Conservation (phyloP, 2,888 invertebrate species). For the Drosophila kambysellisi region DNA sequence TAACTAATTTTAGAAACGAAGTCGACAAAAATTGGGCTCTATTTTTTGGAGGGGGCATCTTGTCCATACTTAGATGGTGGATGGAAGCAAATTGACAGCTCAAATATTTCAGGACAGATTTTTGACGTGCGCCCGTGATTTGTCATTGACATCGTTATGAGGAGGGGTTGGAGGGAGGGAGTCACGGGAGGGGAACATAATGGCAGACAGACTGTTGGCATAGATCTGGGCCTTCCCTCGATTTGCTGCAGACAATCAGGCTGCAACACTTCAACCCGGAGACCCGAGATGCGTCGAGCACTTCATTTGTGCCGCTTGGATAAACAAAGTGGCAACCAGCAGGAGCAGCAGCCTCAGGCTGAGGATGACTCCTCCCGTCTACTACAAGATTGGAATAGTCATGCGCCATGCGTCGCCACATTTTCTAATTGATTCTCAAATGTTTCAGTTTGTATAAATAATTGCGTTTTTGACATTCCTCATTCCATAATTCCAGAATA, state of each 20-base stretch:
- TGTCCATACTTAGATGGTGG: not conserved
- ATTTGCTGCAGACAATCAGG: slow-evolving; percentile 67
- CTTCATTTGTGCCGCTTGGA: slow-evolving; percentile 79
- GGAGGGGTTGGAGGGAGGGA: slow-evolving; percentile 2
- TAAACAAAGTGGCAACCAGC: slow-evolving; percentile 57
- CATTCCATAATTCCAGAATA: slow-evolving; percentile 64
- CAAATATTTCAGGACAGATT: slow-evolving; percentile 83
- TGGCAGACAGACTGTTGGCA: not conserved
- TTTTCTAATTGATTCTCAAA: slow-evolving; percentile 84
- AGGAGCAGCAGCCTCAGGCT: slow-evolving; percentile 16
- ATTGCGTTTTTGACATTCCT: slow-evolving; percentile 81
- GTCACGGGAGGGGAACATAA: not conserved
- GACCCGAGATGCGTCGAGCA: slow-evolving; percentile 44
- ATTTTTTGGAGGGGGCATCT: not conserved
- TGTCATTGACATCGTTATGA: slow-evolving; percentile 83
- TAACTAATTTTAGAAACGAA: slow-evolving; percentile 82
- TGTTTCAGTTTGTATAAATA: slow-evolving; percentile 82
- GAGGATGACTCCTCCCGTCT: slow-evolving; percentile 11
- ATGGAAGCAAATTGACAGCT: slow-evolving; percentile 76
- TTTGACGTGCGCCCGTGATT: slow-evolving; percentile 84
- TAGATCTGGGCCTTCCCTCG: slow-evolving; percentile 31
- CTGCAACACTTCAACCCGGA: slow-evolving; percentile 61
- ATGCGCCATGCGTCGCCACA: slow-evolving; percentile 80
- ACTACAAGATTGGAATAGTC: slow-evolving; percentile 1
- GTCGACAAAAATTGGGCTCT: slow-evolving; percentile 35